Conservation (phyloP, 2,113 vertebrate genomes). For the Pyrgilauda ruficollis region DNA sequence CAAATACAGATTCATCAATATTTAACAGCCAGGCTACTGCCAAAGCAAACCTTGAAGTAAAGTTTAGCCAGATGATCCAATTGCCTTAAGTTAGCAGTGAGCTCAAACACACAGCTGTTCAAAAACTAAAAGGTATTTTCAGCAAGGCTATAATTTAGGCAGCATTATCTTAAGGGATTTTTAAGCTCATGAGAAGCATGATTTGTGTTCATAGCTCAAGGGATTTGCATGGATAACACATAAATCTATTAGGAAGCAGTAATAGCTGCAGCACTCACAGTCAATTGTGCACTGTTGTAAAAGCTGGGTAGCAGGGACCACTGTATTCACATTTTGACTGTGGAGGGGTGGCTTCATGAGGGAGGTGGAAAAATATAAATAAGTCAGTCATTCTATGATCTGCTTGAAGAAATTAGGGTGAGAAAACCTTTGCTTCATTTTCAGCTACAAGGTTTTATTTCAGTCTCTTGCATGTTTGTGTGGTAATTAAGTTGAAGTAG, state of each 20-base stretch:
- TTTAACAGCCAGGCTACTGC: slow-evolving; percentile 37
- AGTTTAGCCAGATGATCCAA: slow-evolving; percentile 16
- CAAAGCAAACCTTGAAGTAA: slow-evolving; percentile 41
- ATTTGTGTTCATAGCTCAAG: background rate
- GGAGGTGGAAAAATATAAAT: background rate
- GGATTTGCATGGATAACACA: background rate
- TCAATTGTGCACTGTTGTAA: background rate
- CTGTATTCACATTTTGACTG: background rate
- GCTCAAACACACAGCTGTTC: slow-evolving; percentile 33
- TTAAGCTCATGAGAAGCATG: background rate
- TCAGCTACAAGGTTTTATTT: slow-evolving; percentile 25
- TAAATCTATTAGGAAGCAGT: background rate
- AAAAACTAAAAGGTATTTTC: slow-evolving; percentile 23
- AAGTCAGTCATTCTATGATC: background rate
- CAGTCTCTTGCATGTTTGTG: background rate
- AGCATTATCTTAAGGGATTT: slow-evolving; percentile 15
- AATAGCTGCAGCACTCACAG: background rate
- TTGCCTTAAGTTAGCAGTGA: background rate
- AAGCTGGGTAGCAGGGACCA: background rate
- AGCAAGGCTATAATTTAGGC: background rate
- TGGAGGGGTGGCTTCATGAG: background rate
- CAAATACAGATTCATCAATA: slow-evolving; percentile 34
- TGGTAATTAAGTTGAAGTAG: slow-evolving; percentile 76
- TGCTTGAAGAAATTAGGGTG: background rate
- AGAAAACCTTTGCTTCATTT: background rate